A percentile compares a stretch with the other conserved stretches of the same genome.
Evolutionary conservation across 2,113 vertebrate genomes (phyloP).

Genomic region (Physeter macrocephalus): DNA sequence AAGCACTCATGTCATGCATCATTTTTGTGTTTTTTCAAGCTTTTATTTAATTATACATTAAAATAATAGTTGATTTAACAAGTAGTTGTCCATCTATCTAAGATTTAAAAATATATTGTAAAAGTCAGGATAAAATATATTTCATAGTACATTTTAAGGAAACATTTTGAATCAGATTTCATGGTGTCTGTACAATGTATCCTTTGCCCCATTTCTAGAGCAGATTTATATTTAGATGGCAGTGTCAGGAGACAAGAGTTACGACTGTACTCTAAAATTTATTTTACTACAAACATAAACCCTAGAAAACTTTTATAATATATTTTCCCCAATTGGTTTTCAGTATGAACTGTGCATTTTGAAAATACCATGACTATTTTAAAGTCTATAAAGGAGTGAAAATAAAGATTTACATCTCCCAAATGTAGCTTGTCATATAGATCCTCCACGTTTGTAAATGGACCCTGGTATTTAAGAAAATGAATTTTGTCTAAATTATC

Average conservation of each 20-base stretch:
- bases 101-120: background rate
- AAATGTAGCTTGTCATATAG: background rate
- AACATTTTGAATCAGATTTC: conserved; percentile 26
- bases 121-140: conserved; percentile 38
- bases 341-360: conserved; percentile 39
- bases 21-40: background rate
- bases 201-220: conserved; percentile 5
- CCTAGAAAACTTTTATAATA: conserved; percentile 35
- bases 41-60: background rate
- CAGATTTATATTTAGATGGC: background rate
- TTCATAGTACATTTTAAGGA: conserved; percentile 9
- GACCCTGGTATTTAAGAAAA: background rate
- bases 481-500: background rate
- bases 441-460: background rate
- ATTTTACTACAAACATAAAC: conserved; percentile 46
- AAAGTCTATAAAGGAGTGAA: conserved; percentile 25
- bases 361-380: conserved; percentile 27
- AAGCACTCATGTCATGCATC: background rate
- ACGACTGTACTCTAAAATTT: conserved; percentile 40
- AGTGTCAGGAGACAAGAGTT: conserved; percentile 42
- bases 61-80: background rate
- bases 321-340: conserved; percentile 43
- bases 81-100: background rate
- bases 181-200: background rate
- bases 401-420: conserved; percentile 11